Percentiles rank a stretch among this genome's conserved stretches.
phyloP scores from a whole-genome alignment of 1,140 invertebrate genomes.

The Penaeus indicus region DNA sequence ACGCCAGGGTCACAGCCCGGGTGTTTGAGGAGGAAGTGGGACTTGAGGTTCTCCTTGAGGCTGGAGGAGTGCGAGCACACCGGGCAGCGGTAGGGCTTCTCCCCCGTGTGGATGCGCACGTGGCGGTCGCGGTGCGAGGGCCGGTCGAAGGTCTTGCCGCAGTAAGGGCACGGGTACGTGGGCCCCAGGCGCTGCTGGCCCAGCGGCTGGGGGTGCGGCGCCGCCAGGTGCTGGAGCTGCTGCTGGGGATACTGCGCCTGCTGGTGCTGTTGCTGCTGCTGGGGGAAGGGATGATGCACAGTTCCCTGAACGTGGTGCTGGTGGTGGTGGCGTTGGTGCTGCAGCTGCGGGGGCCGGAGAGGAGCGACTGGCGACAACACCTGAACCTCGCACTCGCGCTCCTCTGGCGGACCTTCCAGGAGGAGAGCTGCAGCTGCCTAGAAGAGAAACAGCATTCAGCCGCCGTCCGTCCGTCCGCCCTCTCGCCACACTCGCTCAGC shows the following conservation, averaged over 20 bases:
- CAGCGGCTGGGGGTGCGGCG: background rate
- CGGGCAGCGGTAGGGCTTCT: conserved; percentile 52
- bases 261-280: conserved; percentile 39
- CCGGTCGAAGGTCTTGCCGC: conserved; percentile 54
- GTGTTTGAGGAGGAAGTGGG: conserved; percentile 50
- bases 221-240: conserved; percentile 39
- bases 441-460: conserved; percentile 61
- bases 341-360: background rate
- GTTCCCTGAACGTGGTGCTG: background rate
- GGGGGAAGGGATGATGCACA: conserved; percentile 3
- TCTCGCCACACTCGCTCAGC: background rate
- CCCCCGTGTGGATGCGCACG: conserved; percentile 53
- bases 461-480: conserved; percentile 7
- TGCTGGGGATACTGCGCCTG: conserved; percentile 31
- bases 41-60: conserved; percentile 56
- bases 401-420: conserved; percentile 49
- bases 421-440: conserved; percentile 52
- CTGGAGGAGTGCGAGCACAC: conserved; percentile 55
- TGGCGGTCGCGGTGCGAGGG: conserved; percentile 55
- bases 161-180: conserved; percentile 48
- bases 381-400: conserved; percentile 40
- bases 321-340: background rate
- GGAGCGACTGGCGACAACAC: conserved; percentile 18
- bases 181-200: conserved; percentile 26
- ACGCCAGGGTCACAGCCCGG: conserved; percentile 38